Conservation (phyloP, 2,113 vertebrate genomes). For the Perccottus glenii region DNA sequence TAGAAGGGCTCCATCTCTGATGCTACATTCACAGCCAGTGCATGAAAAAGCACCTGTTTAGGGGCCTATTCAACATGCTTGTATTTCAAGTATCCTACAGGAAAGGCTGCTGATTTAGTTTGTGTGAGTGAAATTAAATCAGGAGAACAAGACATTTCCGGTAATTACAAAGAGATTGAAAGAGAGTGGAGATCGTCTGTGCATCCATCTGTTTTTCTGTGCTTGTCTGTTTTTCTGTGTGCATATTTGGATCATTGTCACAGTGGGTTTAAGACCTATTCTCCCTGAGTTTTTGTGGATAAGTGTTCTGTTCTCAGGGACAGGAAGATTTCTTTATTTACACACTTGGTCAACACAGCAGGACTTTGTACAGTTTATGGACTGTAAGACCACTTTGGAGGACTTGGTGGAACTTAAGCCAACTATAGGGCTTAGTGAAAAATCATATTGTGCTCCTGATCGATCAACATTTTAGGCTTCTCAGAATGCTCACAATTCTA, state of each 20-base stretch:
- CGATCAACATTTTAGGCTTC: no score
- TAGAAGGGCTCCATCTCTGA: constrained; percentile 19
- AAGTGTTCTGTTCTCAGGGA: constrained; percentile 36
- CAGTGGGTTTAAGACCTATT: constrained; percentile 1
- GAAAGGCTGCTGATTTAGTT: constrained; percentile 35
- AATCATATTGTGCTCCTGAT: neutral
- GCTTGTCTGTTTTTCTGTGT: constrained; percentile 14
- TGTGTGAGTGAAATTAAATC: constrained; percentile 38
- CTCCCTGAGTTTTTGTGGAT: constrained; percentile 24
- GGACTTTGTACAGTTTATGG: constrained; percentile 16
- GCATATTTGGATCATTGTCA: constrained; percentile 13
- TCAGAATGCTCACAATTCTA: no score
- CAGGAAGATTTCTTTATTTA: constrained; percentile 48
- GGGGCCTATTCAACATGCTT: neutral
- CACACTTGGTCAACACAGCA: constrained; percentile 49
- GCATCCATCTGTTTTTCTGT: constrained; percentile 17
- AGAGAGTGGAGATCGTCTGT: neutral
- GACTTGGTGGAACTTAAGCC: neutral
- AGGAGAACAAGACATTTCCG: constrained; percentile 8
- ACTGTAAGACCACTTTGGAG: neutral
- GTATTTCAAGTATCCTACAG: neutral
- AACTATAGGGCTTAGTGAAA: neutral
- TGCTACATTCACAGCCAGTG: constrained; percentile 18
- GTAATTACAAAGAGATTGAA: constrained; percentile 35
- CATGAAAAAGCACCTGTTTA: constrained; percentile 17